Base-by-base conservation (phyloP, 2,888 invertebrate species). In the Leptinotarsa peninsularis region DNA sequence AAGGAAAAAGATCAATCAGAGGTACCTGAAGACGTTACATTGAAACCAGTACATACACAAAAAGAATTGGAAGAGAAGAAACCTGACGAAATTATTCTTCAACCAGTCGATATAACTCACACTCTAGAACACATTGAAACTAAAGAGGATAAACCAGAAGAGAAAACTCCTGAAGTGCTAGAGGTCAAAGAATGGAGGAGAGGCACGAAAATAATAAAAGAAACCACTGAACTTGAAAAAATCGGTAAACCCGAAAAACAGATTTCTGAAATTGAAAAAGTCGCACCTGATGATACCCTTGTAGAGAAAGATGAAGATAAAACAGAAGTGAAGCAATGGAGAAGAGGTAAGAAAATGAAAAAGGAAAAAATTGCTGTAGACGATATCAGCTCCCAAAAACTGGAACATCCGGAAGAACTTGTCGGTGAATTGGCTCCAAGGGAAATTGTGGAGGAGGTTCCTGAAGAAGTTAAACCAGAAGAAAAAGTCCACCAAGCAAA, bases 161-260 rank as follows among this genome's bases (percentile, higher is more conserved):
- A 70, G 71, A 85, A 87, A 75, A 80, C 84, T 63, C 81, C 84
- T 17, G 54, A 69, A 33, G 27, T 21, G 50, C 10, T 63, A 33
- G 27, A 63, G 33, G 33, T 63, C 43, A 63, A 63, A n/a, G 15
- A n/a, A 17, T 33, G 63, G 63, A 63, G 33, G 7, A 63, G 18
- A n/a, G 63, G n/a, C 17, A 43, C 27, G 63, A 63, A 54, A 56
- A 56, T 15, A 54, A 33, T 56, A 13, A 33, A 52, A 27, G 69
- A 69, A 23, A 33, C 49, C 10, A 33, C 33, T 14, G 13, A 23
- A 54, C 7, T n/a, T 27, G 43, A 54, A 14, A 56, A 69, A 27
- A 43, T 54, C 15, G 18, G 2, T 13, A 81, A 82, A 52, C 86
- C 87, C 80, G 86, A 87, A 23, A 85, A 88, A 67, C 76, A 83